phyloP scores from a whole-genome alignment of 2,797 vertebrate genomes.

The Stomatorhinus walkeri region DNA sequence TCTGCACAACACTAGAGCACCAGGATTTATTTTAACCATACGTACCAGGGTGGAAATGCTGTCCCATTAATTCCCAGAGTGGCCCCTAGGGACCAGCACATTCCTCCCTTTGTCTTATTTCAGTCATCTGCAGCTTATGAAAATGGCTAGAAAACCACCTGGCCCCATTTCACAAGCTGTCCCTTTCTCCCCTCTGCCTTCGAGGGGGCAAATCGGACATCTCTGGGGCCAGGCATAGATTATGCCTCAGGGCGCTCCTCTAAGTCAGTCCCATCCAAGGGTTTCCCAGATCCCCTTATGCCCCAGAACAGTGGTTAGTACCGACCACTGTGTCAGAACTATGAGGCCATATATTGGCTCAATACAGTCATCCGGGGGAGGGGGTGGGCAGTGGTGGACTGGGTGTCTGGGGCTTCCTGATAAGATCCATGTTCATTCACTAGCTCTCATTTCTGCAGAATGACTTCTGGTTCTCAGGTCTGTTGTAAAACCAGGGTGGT shows the following conservation, averaged over 20 bases:
- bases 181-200: slow-evolving; percentile 23
- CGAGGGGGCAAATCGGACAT: neutral
- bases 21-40: slow-evolving; percentile 35
- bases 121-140: neutral
- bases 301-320: neutral
- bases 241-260: neutral
- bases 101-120: neutral
- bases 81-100: neutral
- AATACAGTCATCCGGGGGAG: neutral
- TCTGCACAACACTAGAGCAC: slow-evolving; percentile 30
- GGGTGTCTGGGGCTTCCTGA: neutral
- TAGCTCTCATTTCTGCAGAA: neutral
- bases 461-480: neutral
- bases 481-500: slow-evolving; percentile 17
- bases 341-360: neutral
- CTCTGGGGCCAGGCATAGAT: neutral
- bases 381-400: neutral
- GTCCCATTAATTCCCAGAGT: slow-evolving; percentile 23
- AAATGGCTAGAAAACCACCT: neutral
- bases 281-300: neutral
- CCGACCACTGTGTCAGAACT: neutral
- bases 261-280: neutral
- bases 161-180: slow-evolving; percentile 22
- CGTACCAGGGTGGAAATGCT: slow-evolving; percentile 18
- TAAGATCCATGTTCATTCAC: neutral